phyloP scores from a whole-genome alignment of 2,797 vertebrate genomes.

The Sebastiscus albofasciatus region DNA sequence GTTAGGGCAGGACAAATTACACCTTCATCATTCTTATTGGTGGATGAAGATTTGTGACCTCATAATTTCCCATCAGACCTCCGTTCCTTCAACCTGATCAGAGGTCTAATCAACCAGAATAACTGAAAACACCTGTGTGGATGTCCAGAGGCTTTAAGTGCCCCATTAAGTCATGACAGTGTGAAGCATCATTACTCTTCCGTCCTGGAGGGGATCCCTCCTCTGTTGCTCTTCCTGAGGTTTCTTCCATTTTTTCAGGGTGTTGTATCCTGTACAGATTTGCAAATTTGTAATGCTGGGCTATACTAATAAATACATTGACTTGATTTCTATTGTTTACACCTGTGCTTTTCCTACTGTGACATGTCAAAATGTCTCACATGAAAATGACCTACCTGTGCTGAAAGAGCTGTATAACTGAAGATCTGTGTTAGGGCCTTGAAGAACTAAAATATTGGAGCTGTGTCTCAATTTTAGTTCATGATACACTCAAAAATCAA shows the following conservation, averaged over 20 bases:
- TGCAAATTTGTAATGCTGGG: no score
- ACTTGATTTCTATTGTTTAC: neutral
- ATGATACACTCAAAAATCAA: neutral
- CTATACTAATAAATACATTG: accelerated
- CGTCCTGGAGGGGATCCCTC: no score
- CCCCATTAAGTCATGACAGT: neutral
- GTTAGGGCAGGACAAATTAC: neutral
- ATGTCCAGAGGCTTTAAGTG: neutral
- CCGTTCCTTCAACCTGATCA: neutral
- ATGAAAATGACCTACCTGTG: neutral
- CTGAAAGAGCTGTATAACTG: neutral
- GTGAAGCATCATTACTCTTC: no score
- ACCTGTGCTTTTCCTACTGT: neutral
- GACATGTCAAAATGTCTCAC: neutral
- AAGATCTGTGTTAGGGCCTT: neutral
- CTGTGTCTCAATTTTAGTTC: neutral
- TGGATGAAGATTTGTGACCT: neutral
- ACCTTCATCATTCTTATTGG: neutral
- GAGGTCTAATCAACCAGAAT: neutral
- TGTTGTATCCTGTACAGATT: no score
- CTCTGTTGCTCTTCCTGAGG: no score
- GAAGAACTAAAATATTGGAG: neutral
- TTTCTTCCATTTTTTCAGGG: no score
- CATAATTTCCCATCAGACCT: neutral
- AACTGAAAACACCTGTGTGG: neutral